Conservation (phyloP, 1,140 invertebrate species). For the Danaus plexippus region DNA sequence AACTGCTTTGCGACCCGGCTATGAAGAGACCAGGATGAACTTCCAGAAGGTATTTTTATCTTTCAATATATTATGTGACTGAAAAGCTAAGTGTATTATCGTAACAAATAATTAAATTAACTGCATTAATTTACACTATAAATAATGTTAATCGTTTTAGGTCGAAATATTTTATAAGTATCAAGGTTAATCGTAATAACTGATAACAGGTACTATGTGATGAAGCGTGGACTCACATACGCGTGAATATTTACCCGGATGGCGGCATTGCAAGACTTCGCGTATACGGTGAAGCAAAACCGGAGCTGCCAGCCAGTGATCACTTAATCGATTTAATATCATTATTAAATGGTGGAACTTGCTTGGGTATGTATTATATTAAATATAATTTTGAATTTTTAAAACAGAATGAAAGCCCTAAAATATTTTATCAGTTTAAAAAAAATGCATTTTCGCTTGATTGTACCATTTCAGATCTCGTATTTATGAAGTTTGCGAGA, state of each 20-base stretch:
- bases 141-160: too few relatives aligned
- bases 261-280: constrained; percentile 78
- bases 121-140: not conserved
- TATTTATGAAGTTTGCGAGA: constrained; percentile 12
- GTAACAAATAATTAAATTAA: not conserved
- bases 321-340: constrained; percentile 73
- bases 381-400: not conserved
- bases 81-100: too few relatives aligned
- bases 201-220: constrained; percentile 48
- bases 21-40: constrained; percentile 74
- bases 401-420: not conserved
- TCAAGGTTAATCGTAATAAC: too few relatives aligned
- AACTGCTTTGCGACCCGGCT: constrained; percentile 72
- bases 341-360: constrained; percentile 73
- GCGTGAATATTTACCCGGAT: constrained; percentile 78
- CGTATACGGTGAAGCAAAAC: constrained; percentile 73
- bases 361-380: constrained; percentile 46
- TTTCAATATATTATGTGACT: not conserved
- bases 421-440: not conserved
- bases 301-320: constrained; percentile 37
- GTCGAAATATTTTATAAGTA: too few relatives aligned
- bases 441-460: constrained; percentile 1
- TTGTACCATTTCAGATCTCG: not conserved
- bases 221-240: constrained; percentile 72
- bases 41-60: constrained; percentile 64